These are phyloP conservation scores for Baronia brevicornis DNA, from an alignment of 2,888 invertebrate species.

Conservation along the genomic window DNA sequence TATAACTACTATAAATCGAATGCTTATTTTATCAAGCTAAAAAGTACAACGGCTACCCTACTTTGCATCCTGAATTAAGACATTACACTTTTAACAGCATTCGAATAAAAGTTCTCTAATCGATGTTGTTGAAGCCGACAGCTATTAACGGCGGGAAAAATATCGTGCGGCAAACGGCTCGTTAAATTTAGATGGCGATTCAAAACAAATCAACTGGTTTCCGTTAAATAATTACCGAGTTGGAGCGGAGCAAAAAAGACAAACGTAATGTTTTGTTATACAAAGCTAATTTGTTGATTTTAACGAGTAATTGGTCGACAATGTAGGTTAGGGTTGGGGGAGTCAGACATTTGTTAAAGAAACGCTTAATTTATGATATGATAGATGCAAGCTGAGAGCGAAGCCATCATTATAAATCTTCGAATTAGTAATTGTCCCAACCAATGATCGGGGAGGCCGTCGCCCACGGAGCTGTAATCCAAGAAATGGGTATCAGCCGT, in stretches of 20 bases:
- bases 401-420: too few species aligned
- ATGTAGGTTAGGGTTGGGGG: conserved; percentile 52
- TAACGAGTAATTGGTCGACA: conserved; percentile 58
- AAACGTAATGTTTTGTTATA: conserved; percentile 39
- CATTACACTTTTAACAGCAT: neutral
- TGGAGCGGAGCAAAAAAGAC: conserved; percentile 43
- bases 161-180: conserved; percentile 2
- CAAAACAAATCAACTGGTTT: conserved; percentile 28
- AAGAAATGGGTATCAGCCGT: too few species aligned
- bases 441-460: too few species aligned
- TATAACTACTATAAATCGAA: too few species aligned
- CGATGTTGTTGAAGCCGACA: neutral
- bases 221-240: conserved; percentile 30
- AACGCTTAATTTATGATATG: neutral
- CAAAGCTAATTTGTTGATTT: conserved; percentile 55
- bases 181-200: conserved; percentile 24
- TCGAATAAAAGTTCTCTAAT: neutral
- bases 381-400: too few species aligned
- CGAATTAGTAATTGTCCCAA: too few species aligned
- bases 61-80: neutral
- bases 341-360: neutral
- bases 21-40: too few species aligned
- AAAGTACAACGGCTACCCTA: too few species aligned
- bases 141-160: conserved; percentile 9
- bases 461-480: too few species aligned